These are phyloP conservation scores for Myxocyprinus asiaticus DNA, from an alignment of 2,113 vertebrate species.

Conservation along the genomic window DNA sequence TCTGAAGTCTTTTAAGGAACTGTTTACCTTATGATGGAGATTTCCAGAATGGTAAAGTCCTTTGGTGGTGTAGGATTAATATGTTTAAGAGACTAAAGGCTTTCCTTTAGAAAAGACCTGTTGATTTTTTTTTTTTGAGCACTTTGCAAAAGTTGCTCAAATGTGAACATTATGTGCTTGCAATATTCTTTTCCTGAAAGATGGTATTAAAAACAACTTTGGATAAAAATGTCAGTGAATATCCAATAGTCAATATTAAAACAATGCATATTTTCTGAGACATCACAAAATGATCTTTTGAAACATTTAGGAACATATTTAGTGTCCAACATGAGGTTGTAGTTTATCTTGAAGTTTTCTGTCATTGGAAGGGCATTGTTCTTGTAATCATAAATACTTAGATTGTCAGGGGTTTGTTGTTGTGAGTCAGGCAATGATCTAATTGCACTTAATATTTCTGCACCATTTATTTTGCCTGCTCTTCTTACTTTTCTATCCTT, in stretches of 20 bases:
- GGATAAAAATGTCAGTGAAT: background rate
- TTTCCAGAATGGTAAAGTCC: background rate
- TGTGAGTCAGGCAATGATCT: slow-evolving; percentile 21
- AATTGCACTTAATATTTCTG: slow-evolving; percentile 41
- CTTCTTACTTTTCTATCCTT: background rate
- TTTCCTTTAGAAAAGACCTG: background rate
- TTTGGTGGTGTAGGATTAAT: too few relatives aligned
- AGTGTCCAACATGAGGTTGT: background rate
- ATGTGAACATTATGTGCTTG: too few relatives aligned
- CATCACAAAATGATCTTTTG: background rate
- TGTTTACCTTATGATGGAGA: background rate
- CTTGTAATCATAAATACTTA: background rate
- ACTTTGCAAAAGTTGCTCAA: background rate
- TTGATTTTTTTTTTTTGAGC: background rate
- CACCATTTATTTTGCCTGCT: slow-evolving; percentile 28
- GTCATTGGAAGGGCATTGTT: background rate
- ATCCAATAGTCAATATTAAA: background rate
- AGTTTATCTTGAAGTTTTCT: slow-evolving; percentile 8
- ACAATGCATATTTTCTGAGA: background rate
- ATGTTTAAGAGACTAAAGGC: too few relatives aligned
- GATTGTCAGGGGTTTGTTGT: background rate
- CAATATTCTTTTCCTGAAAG: too few relatives aligned
- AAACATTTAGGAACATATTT: background rate
- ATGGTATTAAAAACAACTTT: background rate
- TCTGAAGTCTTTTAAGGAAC: background rate